Evolutionary conservation across 2,797 vertebrate genomes (phyloP).

Genomic region (Hozukius guyotensis): DNA sequence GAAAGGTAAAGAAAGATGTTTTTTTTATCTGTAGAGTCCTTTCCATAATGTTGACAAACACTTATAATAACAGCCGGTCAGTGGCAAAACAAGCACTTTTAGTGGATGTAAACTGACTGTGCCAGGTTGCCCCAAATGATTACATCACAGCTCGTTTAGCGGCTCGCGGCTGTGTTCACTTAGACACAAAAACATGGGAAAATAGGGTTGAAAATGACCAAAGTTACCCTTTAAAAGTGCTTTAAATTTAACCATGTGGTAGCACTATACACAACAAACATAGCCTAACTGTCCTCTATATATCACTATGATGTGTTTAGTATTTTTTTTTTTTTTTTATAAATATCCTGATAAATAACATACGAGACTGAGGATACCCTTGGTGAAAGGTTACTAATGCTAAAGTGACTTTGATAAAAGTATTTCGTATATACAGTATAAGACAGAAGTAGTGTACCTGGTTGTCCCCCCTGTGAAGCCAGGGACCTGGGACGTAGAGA

Average conservation of each 20-base stretch:
- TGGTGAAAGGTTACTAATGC: neutral
- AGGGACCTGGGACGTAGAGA: conserved; percentile 90
- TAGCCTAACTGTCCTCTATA: neutral
- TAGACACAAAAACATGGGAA: no score
- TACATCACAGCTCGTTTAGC: no score
- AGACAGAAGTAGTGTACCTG: conserved; percentile 78
- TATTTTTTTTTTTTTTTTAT: neutral
- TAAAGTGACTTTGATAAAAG: neutral
- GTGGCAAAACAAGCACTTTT: no score
- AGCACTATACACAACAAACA: neutral
- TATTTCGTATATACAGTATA: neutral
- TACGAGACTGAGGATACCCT: neutral
- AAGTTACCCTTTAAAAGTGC: neutral
- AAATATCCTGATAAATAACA: neutral
- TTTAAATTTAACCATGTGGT: neutral
- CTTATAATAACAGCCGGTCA: no score
- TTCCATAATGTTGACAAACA: no score
- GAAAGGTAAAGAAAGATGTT: no score
- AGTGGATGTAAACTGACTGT: no score
- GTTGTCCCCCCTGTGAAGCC: conserved; percentile 88
- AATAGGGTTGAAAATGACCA: neutral
- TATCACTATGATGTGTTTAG: neutral
- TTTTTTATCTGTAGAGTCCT: no score
- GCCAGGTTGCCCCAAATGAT: no score
- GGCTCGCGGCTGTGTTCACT: no score